phyloP scores from a whole-genome alignment of 1,140 invertebrate genomes.

The Drosophila arawakana region DNA sequence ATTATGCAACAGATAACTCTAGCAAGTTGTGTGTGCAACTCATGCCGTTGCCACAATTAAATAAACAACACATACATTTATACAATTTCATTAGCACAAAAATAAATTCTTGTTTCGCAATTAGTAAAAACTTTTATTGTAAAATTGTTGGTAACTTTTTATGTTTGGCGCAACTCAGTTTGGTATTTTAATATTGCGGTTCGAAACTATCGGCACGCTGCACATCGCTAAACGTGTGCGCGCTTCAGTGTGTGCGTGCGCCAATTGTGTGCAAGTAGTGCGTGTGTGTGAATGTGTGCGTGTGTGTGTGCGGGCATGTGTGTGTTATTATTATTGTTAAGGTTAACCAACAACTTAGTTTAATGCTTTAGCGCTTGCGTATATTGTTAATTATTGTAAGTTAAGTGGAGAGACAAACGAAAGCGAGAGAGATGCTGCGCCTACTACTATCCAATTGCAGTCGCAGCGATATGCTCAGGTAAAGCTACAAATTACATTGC shows the following conservation, averaged over 20 bases:
- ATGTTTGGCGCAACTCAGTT: background rate
- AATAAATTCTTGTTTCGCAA: background rate
- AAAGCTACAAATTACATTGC: slow-evolving; percentile 2
- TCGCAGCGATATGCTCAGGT: slow-evolving; percentile 63
- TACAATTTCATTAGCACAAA: background rate
- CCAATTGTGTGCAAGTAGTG: background rate
- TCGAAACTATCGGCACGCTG: slow-evolving; percentile 1
- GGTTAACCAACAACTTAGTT: slow-evolving; percentile 51
- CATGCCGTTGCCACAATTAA: too few species aligned
- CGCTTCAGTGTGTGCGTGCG: background rate
- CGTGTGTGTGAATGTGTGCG: slow-evolving; percentile 3
- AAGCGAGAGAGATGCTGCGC: slow-evolving; percentile 66
- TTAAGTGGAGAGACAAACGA: slow-evolving; percentile 35
- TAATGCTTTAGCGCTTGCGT: slow-evolving; percentile 66
- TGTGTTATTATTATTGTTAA: slow-evolving; percentile 56
- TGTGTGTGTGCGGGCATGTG: slow-evolving; percentile 5
- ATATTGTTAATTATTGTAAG: slow-evolving; percentile 48
- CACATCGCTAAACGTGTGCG: slow-evolving; percentile 13
- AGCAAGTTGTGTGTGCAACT: too few species aligned
- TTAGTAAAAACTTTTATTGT: background rate
- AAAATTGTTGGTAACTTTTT: background rate
- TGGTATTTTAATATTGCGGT: slow-evolving; percentile 14
- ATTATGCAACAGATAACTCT: too few species aligned
- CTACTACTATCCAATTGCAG: slow-evolving; percentile 67
- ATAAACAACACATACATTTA: too few species aligned